Percentiles rank a stretch among this genome's conserved stretches.
Evolutionary conservation across 2,888 invertebrate genomes (phyloP).

Genomic region (Stenchaetothrips biformis): DNA sequence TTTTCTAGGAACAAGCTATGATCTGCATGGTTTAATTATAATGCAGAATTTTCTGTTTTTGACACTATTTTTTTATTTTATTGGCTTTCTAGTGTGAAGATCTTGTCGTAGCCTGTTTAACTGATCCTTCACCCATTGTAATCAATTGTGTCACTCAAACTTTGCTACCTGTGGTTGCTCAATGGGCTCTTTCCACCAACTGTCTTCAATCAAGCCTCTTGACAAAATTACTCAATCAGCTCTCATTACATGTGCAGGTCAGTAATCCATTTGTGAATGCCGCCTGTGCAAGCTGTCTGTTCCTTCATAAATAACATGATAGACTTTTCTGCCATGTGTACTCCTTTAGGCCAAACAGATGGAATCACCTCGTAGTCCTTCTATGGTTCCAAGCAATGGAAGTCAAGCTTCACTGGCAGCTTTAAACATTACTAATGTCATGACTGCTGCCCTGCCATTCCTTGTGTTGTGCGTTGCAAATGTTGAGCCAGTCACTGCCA

Average conservation of each 20-base stretch:
- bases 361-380: background rate
- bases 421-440: conserved; percentile 42
- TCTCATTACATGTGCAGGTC: conserved; percentile 38
- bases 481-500: conserved; percentile 42
- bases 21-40: background rate
- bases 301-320: conserved; percentile 40
- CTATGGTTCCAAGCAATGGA: background rate
- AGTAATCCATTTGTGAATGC: conserved; percentile 9
- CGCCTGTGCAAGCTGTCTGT: conserved; percentile 39
- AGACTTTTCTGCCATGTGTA: background rate
- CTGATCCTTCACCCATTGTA: conserved; percentile 54
- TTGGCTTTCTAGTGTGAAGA: conserved; percentile 50
- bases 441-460: conserved; percentile 47
- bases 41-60: conserved; percentile 22
- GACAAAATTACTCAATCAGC: conserved; percentile 43
- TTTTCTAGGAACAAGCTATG: conserved; percentile 8
- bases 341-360: background rate
- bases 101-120: conserved; percentile 54
- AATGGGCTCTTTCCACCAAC: conserved; percentile 56
- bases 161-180: conserved; percentile 58
- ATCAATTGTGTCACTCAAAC: conserved; percentile 51
- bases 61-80: background rate
- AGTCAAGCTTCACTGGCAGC: conserved; percentile 41
- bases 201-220: conserved; percentile 53
- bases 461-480: conserved; percentile 45